Conservation (phyloP, 1,140 invertebrate species). For the Drosophila azteca region DNA sequence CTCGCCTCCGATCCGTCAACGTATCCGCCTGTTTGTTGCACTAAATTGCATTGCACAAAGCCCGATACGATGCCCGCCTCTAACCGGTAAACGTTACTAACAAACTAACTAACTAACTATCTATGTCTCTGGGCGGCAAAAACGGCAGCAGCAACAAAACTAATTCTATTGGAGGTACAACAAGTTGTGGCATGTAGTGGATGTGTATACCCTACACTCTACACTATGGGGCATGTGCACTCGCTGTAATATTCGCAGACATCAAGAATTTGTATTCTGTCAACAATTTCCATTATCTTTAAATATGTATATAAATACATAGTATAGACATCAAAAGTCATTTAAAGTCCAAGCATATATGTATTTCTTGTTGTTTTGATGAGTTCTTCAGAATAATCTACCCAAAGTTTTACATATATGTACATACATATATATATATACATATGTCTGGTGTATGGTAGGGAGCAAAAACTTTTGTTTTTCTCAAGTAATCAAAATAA, state of each 20-base stretch:
- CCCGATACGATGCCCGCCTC: conserved; percentile 39
- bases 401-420: conserved; percentile 1
- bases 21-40: conserved; percentile 15
- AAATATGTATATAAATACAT: too few relatives aligned
- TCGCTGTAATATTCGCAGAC: background rate
- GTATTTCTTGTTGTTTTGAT: conserved; percentile 14
- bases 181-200: conserved; percentile 24
- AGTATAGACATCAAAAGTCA: conserved; percentile 11
- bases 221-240: background rate
- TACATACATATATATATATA: conserved; percentile 10
- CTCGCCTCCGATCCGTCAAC: background rate
- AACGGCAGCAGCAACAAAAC: conserved; percentile 21
- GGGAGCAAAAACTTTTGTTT: conserved; percentile 16
- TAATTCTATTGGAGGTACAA: conserved; percentile 26
- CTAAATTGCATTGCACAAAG: conserved; percentile 60
- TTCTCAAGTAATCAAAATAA: conserved; percentile 12
- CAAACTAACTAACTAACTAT: conserved; percentile 43
- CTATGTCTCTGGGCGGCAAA: conserved; percentile 29
- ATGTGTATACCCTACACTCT: conserved; percentile 20
- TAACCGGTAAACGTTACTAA: conserved; percentile 45
- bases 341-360: conserved; percentile 21
- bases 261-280: background rate
- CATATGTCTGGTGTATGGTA: conserved; percentile 2
- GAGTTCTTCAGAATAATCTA: conserved; percentile 21
- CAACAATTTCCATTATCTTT: conserved; percentile 9